A percentile compares a stretch with the other conserved stretches of the same genome.
Conservation (phyloP, 2,888 invertebrate genomes). For the Lacanobia wlatinum region DNA sequence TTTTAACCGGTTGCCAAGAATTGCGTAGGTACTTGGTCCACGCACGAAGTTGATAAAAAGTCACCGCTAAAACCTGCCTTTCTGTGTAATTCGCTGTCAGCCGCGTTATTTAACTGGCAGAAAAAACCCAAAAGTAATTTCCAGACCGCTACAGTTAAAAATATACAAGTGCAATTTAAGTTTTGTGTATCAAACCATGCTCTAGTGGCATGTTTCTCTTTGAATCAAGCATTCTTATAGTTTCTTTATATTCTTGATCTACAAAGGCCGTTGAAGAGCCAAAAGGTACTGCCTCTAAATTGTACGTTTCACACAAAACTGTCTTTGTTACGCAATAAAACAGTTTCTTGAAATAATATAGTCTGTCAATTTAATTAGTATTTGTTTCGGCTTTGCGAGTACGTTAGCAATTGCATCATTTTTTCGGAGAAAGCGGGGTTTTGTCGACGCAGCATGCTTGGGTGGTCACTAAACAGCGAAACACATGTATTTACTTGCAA, state of each 20-base stretch:
- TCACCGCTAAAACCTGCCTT: constrained; percentile 3
- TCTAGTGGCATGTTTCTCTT: background rate
- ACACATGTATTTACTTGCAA: constrained; percentile 43
- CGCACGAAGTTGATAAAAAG: constrained; percentile 33
- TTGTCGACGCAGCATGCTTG: constrained; percentile 55
- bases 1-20: constrained; percentile 37
- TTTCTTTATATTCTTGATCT: no score
- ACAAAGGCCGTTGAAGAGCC: background rate
- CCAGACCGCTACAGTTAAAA: background rate
- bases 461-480: constrained; percentile 60
- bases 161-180: background rate
- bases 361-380: constrained; percentile 69
- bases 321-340: constrained; percentile 61
- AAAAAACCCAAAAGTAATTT: constrained; percentile 4
- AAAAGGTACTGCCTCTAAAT: constrained; percentile 12
- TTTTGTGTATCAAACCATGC: background rate
- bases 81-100: constrained; percentile 1
- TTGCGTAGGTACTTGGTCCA: constrained; percentile 16
- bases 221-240: background rate
- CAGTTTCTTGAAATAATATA: constrained; percentile 63
- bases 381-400: constrained; percentile 41
- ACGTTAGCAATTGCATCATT: constrained; percentile 64
- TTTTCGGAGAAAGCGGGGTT: constrained; percentile 71
- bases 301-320: constrained; percentile 26
- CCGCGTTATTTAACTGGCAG: background rate